phyloP scores from a whole-genome alignment of 2,113 vertebrate species.

The Buteo buteo region DNA sequence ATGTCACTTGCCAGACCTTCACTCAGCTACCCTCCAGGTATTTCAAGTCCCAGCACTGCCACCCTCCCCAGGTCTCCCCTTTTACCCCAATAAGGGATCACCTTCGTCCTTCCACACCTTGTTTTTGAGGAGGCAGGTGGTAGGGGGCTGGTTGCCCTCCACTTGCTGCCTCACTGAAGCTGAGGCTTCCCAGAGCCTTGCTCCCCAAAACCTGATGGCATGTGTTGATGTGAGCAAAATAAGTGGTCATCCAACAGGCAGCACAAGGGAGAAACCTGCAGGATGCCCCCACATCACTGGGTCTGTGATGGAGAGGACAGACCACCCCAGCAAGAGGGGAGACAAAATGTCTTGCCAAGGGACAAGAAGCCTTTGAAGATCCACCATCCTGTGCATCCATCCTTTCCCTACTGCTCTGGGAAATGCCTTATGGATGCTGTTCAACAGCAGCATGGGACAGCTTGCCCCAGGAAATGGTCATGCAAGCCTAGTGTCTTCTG shows the following conservation, averaged over 20 bases:
- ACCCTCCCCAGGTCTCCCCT: neutral
- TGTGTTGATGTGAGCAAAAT: neutral
- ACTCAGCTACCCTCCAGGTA: neutral
- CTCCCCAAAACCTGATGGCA: neutral
- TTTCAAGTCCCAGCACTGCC: neutral
- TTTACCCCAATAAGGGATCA: neutral
- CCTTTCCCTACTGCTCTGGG: neutral
- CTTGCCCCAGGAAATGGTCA: neutral
- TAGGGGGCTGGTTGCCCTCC: neutral
- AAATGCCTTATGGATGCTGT: neutral
- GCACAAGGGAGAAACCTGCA: neutral
- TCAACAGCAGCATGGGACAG: neutral
- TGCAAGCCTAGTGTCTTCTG: neutral
- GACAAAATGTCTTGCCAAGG: neutral
- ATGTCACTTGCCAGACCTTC: neutral
- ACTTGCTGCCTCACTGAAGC: neutral
- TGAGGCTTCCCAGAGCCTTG: neutral
- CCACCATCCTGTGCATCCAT: neutral
- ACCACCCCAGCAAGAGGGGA: neutral
- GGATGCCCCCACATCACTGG: rapidly evolving
- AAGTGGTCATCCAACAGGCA: neutral
- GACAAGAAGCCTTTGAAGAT: neutral
- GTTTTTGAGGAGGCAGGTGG: neutral
- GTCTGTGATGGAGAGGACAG: neutral
- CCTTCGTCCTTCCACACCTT: rapidly evolving